A percentile compares a stretch with the other conserved stretches of the same genome.
These are phyloP conservation scores for Sebastes fasciatus DNA, from an alignment of 2,113 vertebrate genomes.

Conservation along the genomic window DNA sequence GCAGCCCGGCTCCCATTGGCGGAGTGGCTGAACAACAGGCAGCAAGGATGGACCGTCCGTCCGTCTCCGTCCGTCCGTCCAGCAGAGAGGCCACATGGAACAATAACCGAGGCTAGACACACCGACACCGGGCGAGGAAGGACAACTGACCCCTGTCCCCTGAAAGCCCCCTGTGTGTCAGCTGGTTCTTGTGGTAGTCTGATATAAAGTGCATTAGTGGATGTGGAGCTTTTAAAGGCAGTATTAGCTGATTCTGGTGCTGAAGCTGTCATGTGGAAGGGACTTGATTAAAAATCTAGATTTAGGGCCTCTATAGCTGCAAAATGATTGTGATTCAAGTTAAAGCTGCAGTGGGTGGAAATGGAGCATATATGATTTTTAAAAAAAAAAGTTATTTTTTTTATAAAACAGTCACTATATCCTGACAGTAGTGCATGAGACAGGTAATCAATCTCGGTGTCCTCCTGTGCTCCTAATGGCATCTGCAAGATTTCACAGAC, in stretches of 20 bases:
- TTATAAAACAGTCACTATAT: too few species aligned
- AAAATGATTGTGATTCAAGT: slow-evolving; percentile 6
- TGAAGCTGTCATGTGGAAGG: neutral
- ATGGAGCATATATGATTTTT: too few species aligned
- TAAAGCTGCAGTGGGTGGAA: neutral
- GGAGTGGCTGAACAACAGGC: slow-evolving; percentile 79
- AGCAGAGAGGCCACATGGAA: slow-evolving; percentile 73
- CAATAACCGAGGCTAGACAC: slow-evolving; percentile 49
- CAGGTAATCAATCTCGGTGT: too few species aligned
- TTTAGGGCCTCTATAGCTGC: neutral
- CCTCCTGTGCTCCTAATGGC: too few species aligned
- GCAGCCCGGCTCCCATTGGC: slow-evolving; percentile 73
- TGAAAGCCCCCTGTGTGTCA: slow-evolving; percentile 36
- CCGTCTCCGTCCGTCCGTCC: slow-evolving; percentile 66
- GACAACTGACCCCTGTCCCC: slow-evolving; percentile 28
- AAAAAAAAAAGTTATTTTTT: too few species aligned
- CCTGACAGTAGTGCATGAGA: too few species aligned
- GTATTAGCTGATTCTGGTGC: neutral
- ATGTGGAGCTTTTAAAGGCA: slow-evolving; percentile 5
- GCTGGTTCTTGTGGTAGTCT: slow-evolving; percentile 16
- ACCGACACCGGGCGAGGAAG: slow-evolving; percentile 3
- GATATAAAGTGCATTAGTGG: slow-evolving; percentile 6
- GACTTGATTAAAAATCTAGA: neutral
- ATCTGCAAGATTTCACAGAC: too few species aligned
- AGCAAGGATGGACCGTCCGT: slow-evolving; percentile 70